These are phyloP conservation scores for Megaceryle alcyon DNA, from an alignment of 2,797 vertebrate genomes.

Conservation along the genomic window DNA sequence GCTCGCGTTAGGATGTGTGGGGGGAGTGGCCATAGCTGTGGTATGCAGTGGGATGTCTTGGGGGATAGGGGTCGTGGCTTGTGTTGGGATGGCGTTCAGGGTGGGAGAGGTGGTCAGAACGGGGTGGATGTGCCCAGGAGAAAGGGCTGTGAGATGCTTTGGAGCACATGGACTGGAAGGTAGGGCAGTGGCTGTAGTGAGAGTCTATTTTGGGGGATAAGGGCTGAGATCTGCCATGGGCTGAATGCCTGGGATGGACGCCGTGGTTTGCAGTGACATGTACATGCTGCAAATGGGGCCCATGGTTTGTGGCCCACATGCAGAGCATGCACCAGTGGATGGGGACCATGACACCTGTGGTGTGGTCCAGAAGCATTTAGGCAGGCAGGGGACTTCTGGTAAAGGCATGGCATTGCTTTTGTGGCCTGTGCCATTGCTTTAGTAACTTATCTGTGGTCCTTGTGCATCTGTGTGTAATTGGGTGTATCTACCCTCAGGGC, in stretches of 20 bases:
- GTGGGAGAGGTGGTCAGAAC: background rate
- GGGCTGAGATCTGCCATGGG: background rate
- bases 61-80: accelerated
- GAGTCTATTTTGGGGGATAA: background rate
- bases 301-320: background rate
- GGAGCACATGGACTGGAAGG: background rate
- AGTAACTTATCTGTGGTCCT: background rate
- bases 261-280: accelerated
- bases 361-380: background rate
- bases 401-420: background rate
- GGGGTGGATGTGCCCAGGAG: background rate
- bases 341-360: background rate
- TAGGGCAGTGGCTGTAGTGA: background rate
- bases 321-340: background rate
- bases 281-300: accelerated
- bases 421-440: background rate
- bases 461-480: background rate
- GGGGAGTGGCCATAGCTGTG: background rate
- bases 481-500: background rate
- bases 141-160: background rate
- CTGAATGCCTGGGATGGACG: background rate
- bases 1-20: background rate
- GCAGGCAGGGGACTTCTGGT: background rate
- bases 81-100: background rate
- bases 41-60: background rate